Evolutionary conservation across 2,888 invertebrate genomes (phyloP), one percentile per base, ranked within the genome.

Genomic region (Diabrotica balteata): DNA sequence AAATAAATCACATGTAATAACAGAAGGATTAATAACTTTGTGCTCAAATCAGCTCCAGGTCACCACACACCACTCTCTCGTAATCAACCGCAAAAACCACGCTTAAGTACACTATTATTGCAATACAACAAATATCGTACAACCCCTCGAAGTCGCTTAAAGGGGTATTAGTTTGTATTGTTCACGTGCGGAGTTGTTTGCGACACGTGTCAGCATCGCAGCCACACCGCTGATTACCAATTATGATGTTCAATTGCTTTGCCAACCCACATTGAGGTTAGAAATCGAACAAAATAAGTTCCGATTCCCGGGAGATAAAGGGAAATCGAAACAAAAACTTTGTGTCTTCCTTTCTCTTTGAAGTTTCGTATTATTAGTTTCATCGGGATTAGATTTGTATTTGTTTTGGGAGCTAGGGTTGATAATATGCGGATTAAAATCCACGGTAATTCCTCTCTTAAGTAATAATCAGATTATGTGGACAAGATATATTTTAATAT

Each of bases 241-340:
- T 81, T 81, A 81, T 79, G 80, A 78, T 77, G 80, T 81, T 80
- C 80, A 81, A 81, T 81, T 81, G 80, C 79, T 78, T 77, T 75
- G 75, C 73, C 72, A 72, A 73, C 72, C 74, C 71, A 68, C 73
- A 67, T 64, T 63, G 50, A 69, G 72, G 69, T 72, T 73, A 70
- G 73, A 72, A 73, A 73, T 73, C 69, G 75, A 75, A 76, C 73
- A 76, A 76, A 77, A 76, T 77, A 76, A 75, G 74, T 57, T 74
- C 74, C 67, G 66, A 68, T 69, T 72, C 73, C 70, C 73, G 59
- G 11, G 71, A 55, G 73, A 60, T 50, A 67, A 17, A 60, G 62
- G 59, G 60, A 63, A 66, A 63, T 61, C 55, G 66, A 67, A 71
- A 71, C 71, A 71, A 71, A 71, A 67, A 64, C 64, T 69, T 59